These are phyloP conservation scores for Drosophila hydei DNA, from an alignment of 1,140 invertebrate species.

Conservation along the genomic window DNA sequence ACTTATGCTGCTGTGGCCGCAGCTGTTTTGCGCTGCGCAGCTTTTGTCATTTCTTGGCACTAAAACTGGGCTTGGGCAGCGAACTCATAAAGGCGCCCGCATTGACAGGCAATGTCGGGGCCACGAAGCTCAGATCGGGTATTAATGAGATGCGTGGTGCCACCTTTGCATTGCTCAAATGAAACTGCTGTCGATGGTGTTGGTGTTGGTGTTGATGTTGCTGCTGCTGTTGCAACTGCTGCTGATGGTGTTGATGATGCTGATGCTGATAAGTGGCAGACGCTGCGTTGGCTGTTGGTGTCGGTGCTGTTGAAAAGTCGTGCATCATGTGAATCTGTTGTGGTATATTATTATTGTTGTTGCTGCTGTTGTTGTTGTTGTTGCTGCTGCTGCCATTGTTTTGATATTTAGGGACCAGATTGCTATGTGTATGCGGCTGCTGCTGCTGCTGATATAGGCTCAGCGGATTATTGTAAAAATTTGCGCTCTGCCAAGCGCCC, in stretches of 20 bases:
- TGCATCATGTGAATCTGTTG: slow-evolving; percentile 82
- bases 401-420: slow-evolving; percentile 54
- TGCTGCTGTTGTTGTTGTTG: slow-evolving; percentile 42
- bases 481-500: slow-evolving; percentile 79
- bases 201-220: slow-evolving; percentile 44
- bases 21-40: slow-evolving; percentile 23
- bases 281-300: slow-evolving; percentile 11
- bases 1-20: slow-evolving; percentile 35
- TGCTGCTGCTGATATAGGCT: slow-evolving; percentile 72
- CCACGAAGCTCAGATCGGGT: slow-evolving; percentile 85
- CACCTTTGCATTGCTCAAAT: slow-evolving; percentile 72
- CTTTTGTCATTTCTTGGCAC: slow-evolving; percentile 76
- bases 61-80: slow-evolving; percentile 74
- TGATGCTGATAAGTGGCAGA: slow-evolving; percentile 46
- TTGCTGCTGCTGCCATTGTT: slow-evolving; percentile 25
- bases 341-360: slow-evolving; percentile 60
- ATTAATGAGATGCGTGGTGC: slow-evolving; percentile 84
- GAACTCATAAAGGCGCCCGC: slow-evolving; percentile 74
- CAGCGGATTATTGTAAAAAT: slow-evolving; percentile 81
- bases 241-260: slow-evolving; percentile 47
- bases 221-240: slow-evolving; percentile 63
- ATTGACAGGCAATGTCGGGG: slow-evolving; percentile 77
- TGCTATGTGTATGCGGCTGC: slow-evolving; percentile 61
- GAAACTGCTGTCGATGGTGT: slow-evolving; percentile 69
- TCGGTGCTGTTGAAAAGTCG: slow-evolving; percentile 75